Percentiles rank a stretch among this genome's conserved stretches.
phyloP scores from a whole-genome alignment of 2,113 vertebrate species.

The Rhodinocichla rosea region DNA sequence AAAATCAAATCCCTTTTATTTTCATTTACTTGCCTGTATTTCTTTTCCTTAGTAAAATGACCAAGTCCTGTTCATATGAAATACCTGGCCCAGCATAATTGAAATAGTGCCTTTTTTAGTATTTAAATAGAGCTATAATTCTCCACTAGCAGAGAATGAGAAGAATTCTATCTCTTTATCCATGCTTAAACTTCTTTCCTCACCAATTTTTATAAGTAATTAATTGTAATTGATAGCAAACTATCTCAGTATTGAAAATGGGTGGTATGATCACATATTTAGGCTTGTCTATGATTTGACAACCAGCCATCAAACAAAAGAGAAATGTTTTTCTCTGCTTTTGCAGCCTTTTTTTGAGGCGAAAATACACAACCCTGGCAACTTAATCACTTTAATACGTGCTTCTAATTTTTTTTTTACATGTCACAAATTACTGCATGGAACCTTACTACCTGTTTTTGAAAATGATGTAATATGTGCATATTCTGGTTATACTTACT shows the following conservation, averaged over 20 bases:
- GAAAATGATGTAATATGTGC: not conserved
- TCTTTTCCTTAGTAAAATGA: not conserved
- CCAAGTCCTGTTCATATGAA: not conserved
- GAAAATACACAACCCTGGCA: not conserved
- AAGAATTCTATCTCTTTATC: not conserved
- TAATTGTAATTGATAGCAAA: not conserved
- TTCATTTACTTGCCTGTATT: not conserved
- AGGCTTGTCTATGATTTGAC: not conserved
- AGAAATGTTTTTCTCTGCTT: not conserved
- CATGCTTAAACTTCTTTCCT: not conserved
- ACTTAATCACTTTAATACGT: not conserved
- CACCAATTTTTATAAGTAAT: not conserved
- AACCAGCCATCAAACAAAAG: not conserved
- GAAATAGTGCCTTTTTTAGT: not conserved
- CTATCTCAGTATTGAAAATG: not conserved
- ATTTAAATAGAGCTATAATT: not conserved
- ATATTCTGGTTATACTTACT: not conserved
- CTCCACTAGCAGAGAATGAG: not conserved
- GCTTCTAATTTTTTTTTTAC: not conserved
- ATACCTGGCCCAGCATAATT: not conserved
- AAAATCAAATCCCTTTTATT: not conserved
- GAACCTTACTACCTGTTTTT: not conserved
- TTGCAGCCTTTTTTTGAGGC: not conserved
- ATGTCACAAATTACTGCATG: not conserved
- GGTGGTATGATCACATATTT: rapidly evolving